Evolutionary conservation across 2,888 invertebrate genomes (phyloP).

Genomic region (Psococerastis gibbosa): DNA sequence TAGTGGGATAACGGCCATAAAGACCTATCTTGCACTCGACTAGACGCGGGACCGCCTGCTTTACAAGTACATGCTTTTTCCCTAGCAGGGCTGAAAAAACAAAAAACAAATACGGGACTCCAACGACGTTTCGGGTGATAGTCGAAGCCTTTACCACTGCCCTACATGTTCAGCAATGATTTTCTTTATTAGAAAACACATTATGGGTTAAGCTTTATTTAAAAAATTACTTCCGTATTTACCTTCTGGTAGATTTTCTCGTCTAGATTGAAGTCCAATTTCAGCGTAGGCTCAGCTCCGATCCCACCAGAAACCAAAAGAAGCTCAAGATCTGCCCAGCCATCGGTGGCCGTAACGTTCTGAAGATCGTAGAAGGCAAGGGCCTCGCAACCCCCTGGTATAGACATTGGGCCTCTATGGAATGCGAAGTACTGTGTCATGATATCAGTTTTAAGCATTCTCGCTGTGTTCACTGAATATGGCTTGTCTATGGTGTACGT

Average conservation of each 20-base stretch:
- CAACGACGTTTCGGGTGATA: too few relatives aligned
- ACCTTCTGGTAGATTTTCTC: conserved; percentile 25
- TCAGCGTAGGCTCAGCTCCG: conserved; percentile 28
- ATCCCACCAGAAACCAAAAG: conserved; percentile 38
- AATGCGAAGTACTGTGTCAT: conserved; percentile 32
- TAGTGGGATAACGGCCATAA: too few relatives aligned
- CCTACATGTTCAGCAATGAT: too few relatives aligned
- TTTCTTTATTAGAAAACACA: too few relatives aligned
- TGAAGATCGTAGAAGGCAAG: conserved; percentile 41
- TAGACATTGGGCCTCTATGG: conserved; percentile 36
- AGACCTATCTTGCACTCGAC: too few relatives aligned
- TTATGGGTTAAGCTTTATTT: too few relatives aligned
- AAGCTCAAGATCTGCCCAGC: conserved; percentile 44
- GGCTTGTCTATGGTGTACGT: conserved; percentile 32
- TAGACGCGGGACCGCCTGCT: too few relatives aligned
- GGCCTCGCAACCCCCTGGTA: conserved; percentile 48
- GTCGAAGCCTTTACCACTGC: too few relatives aligned
- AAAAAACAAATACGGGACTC: too few relatives aligned
- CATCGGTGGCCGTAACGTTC: conserved; percentile 32
- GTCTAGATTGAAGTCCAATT: conserved; percentile 33
- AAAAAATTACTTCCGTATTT: too few relatives aligned
- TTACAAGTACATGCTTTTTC: too few relatives aligned
- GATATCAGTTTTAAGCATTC: conserved; percentile 22
- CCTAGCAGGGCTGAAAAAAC: too few relatives aligned
- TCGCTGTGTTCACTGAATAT: conserved; percentile 24